These are phyloP conservation scores for Cichladusa arquata DNA, from an alignment of 2,113 vertebrate genomes.

Conservation along the genomic window DNA sequence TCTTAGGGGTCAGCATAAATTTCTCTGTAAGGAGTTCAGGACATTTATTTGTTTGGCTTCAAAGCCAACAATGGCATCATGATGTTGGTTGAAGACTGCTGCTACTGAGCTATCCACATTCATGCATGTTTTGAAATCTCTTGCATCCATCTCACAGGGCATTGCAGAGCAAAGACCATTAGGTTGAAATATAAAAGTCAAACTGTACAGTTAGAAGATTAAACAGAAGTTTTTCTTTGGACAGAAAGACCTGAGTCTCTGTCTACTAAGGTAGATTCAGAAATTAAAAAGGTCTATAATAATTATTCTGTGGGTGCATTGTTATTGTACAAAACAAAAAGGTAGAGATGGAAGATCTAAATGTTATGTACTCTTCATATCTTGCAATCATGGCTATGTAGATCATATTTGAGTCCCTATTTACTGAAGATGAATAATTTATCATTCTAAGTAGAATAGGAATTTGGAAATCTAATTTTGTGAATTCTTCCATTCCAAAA, in stretches of 20 bases:
- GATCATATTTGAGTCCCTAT: neutral
- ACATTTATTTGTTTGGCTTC: neutral
- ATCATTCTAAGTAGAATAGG: neutral
- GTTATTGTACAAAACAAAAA: neutral
- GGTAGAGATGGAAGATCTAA: neutral
- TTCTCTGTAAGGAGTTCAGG: neutral
- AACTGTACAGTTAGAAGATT: neutral
- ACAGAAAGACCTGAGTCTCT: neutral
- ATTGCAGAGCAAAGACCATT: neutral
- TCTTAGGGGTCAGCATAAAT: neutral
- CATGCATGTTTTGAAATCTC: neutral
- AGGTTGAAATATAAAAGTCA: neutral
- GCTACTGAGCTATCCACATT: neutral
- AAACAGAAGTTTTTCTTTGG: neutral
- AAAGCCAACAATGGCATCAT: neutral
- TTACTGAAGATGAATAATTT: neutral
- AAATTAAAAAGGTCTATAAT: neutral
- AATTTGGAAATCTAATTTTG: slow-evolving; percentile 39
- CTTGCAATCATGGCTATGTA: neutral
- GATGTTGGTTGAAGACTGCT: neutral
- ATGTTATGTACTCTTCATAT: neutral
- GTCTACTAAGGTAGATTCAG: neutral
- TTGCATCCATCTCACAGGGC: neutral
- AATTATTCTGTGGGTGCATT: neutral
- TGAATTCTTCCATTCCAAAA: neutral